Evolutionary conservation across 2,888 invertebrate genomes (phyloP).

Genomic region (Nomada fucata): DNA sequence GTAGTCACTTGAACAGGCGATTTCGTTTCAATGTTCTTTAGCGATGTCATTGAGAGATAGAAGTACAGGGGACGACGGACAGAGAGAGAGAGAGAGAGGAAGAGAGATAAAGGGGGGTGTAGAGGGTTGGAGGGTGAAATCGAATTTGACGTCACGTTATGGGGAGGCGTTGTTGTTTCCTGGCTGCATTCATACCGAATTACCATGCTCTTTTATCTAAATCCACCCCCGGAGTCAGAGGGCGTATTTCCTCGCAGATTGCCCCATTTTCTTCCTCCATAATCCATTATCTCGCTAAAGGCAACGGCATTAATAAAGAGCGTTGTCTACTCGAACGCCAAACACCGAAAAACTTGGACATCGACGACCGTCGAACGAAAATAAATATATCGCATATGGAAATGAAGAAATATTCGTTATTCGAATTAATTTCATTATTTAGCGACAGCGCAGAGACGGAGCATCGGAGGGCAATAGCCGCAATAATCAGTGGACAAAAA

Average conservation of each 20-base stretch:
- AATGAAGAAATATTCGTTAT: no score
- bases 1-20: conserved; percentile 32
- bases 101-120: no score
- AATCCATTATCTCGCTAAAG: conserved; percentile 50
- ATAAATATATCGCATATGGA: no score
- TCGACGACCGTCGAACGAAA: not conserved
- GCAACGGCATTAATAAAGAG: conserved; percentile 48
- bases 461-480: no score
- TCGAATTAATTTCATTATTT: no score
- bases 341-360: conserved; percentile 1
- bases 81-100: not conserved
- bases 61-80: not conserved
- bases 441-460: no score
- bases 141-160: conserved; percentile 29
- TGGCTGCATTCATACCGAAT: conserved; percentile 25
- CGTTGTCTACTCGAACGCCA: not conserved
- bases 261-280: conserved; percentile 1
- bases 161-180: conserved; percentile 29
- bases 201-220: conserved; percentile 51
- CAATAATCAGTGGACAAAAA: no score
- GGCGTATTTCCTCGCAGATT: conserved; percentile 28
- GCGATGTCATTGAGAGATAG: not conserved
- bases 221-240: conserved; percentile 16
- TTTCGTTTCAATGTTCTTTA: conserved; percentile 39
- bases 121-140: conserved; percentile 26